Conservation (phyloP, 2,113 vertebrate genomes). For the Miniopterus natalensis region DNA sequence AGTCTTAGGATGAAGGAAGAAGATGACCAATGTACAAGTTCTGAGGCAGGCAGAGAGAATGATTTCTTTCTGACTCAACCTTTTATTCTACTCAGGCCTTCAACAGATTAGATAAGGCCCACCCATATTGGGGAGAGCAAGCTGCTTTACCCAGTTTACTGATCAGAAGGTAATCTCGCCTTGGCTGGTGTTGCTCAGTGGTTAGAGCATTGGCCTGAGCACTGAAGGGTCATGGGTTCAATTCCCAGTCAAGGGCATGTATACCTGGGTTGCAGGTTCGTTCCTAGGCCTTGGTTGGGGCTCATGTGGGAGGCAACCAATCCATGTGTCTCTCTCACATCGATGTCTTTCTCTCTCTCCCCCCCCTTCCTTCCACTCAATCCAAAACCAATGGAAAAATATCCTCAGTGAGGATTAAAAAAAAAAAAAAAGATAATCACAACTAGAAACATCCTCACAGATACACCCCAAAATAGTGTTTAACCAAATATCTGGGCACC, state of each 20-base stretch:
- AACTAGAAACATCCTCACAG: neutral
- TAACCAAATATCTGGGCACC: neutral
- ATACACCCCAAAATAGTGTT: neutral
- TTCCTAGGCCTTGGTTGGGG: no score
- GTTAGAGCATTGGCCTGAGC: no score
- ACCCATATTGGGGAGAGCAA: neutral
- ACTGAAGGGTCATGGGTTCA: no score
- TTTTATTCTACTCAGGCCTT: neutral
- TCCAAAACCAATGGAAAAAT: no score
- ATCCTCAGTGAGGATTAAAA: no score
- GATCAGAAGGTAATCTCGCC: neutral
- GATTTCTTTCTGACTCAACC: neutral
- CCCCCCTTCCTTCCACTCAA: no score
- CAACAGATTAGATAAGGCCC: neutral
- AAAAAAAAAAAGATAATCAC: neutral
- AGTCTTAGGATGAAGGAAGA: neutral
- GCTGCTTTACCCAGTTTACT: neutral
- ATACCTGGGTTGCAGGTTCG: no score
- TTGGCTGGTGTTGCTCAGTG: no score
- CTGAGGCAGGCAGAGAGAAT: neutral
- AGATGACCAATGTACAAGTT: neutral
- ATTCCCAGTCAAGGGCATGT: no score
- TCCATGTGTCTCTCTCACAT: no score
- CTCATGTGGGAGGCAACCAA: no score
- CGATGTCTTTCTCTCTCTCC: no score